Base-by-base conservation (phyloP, 2,113 vertebrate genomes). In the Fulmarus glacialis region DNA sequence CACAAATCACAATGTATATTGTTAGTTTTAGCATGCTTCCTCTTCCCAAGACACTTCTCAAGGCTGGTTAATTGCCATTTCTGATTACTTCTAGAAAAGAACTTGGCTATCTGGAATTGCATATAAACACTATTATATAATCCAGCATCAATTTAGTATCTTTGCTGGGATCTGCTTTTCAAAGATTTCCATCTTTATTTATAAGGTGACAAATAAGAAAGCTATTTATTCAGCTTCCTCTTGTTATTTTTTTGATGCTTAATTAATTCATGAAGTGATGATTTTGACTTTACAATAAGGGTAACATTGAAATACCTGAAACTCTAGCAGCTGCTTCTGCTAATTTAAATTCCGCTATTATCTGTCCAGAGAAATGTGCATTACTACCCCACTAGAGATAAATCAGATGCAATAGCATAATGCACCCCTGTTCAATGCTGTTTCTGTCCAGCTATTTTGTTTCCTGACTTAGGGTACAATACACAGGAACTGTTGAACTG, bases 281-380 rank as follows among this genome's bases (percentile, higher is more conserved):
- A 71, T 92, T 70, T 92, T 94, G n/a, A 93, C 66, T 94, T 89
- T 92, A n/a, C 17, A 79, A 45, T 84, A 91, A 96, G 45, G 22
- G 11, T 74, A 80, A 19, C 32, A 79, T 75, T 83, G 67, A 75
- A 83, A 89, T 72, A 82, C 20, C 36, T 55, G 45, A 89, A 87
- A 95, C 38, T 88, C 53, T 26, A 70, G 43, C 85, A 96, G 75
- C 73, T 97, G 53, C 38, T 92, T 78, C 52, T 4, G 12, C 15
- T 77, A 43, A 83, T 95, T 97, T 96, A 78, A 92, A 95, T 93
- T 95, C 73, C 30, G 26, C 6, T 78, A 21, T 50, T 74, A 56
- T 67, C 50, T 80, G 38, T 80, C 70, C 70, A 63, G 48, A 89
- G 38, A 27, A 96, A 83, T 71, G 24, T n/a, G 3, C 34, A 52